A percentile compares a stretch with the other conserved stretches of the same genome.
Conservation (phyloP, 2,888 invertebrate species). For the Pollenia angustigena region DNA sequence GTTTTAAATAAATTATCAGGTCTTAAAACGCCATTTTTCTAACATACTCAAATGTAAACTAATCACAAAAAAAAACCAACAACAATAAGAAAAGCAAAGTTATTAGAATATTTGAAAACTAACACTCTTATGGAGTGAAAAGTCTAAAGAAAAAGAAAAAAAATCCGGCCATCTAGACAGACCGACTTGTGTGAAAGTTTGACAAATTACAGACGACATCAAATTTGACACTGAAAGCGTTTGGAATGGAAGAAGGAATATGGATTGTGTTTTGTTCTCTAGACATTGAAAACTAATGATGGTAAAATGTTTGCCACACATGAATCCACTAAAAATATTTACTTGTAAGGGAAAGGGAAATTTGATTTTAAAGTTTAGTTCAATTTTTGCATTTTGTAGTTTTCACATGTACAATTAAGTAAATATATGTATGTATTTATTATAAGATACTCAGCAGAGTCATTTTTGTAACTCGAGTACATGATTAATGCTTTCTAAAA, state of each 20-base stretch:
- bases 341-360: slow-evolving; percentile 15
- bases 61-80: not conserved
- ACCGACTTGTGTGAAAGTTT: slow-evolving; percentile 76
- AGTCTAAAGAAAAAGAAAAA: not conserved
- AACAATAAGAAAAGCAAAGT: not conserved
- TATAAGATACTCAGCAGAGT: not conserved
- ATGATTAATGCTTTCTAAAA: slow-evolving; percentile 50
- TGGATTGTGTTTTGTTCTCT: slow-evolving; percentile 9
- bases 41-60: slow-evolving; percentile 9
- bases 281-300: slow-evolving; percentile 63
- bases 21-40: slow-evolving; percentile 25
- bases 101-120: slow-evolving; percentile 16
- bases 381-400: not conserved
- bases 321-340: slow-evolving; percentile 24
- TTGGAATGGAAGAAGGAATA: not conserved
- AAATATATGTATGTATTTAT: not conserved
- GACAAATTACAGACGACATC: slow-evolving; percentile 81
- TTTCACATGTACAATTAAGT: slow-evolving; percentile 4
- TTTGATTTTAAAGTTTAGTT: slow-evolving; percentile 41
- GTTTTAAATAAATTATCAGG: slow-evolving; percentile 40
- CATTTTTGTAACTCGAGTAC: not conserved
- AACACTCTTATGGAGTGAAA: not conserved
- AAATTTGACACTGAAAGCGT: slow-evolving; percentile 78
- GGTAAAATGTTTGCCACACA: slow-evolving; percentile 38
- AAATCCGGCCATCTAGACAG: slow-evolving; percentile 1